Percentiles rank a stretch among this genome's conserved stretches.
Evolutionary conservation across 2,888 invertebrate species (phyloP).

Genomic region (Perizoma flavofasciatum): DNA sequence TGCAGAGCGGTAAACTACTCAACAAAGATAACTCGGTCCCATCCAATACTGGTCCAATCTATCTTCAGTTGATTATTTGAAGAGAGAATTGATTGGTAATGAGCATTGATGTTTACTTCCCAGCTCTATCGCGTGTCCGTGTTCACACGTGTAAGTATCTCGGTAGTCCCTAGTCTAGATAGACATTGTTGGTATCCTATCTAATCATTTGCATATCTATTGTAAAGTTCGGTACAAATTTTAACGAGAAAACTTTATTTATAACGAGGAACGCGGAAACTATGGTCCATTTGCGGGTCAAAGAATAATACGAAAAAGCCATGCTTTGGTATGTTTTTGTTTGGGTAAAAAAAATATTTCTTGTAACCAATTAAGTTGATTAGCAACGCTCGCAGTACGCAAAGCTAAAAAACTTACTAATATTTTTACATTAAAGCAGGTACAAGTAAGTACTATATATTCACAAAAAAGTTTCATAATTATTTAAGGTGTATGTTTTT

Average conservation of each 20-base stretch:
- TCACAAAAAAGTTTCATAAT: constrained; percentile 20
- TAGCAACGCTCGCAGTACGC: not conserved
- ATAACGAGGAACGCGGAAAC: too few relatives aligned
- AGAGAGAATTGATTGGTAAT: constrained; percentile 28
- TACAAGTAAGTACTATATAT: constrained; percentile 2
- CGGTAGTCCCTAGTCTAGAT: too few relatives aligned
- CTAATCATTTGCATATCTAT: constrained; percentile 1
- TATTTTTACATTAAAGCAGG: too few relatives aligned
- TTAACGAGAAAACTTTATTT: constrained; percentile 8
- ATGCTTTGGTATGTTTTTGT: not conserved
- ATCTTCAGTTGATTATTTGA: constrained; percentile 20
- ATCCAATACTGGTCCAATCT: constrained; percentile 15
- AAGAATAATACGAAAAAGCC: too few relatives aligned
- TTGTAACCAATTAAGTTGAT: not conserved
- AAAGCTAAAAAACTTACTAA: too few relatives aligned
- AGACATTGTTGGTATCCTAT: constrained; percentile 6
- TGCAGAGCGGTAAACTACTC: too few relatives aligned
- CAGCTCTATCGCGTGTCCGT: constrained; percentile 2
- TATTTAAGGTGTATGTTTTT: constrained; percentile 26
- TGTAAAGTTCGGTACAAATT: not conserved
- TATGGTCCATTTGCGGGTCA: too few relatives aligned
- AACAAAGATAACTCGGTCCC: too few relatives aligned
- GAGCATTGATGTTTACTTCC: constrained; percentile 15
- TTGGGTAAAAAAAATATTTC: not conserved
- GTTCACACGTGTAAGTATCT: constrained; percentile 1